Percentiles rank a stretch among this genome's conserved stretches.
Evolutionary conservation across 1,140 invertebrate species (phyloP).

Genomic region (Condylostylus longicornis): DNA sequence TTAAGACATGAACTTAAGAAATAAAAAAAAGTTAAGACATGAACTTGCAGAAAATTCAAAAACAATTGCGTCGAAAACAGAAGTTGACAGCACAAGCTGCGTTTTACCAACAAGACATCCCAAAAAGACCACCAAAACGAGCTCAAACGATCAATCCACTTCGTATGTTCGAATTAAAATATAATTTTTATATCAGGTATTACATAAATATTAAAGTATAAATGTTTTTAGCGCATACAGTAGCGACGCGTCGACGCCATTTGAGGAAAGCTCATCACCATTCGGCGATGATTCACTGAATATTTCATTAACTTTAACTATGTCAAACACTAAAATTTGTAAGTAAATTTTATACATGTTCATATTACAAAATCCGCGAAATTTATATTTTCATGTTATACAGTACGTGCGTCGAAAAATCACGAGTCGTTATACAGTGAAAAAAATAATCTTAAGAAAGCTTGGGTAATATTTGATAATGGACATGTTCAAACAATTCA

Average conservation of each 20-base stretch:
- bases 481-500: constrained; percentile 10
- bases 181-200: neutral
- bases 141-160: neutral
- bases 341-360: neutral
- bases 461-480: constrained; percentile 20
- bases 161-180: constrained; percentile 4
- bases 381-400: neutral
- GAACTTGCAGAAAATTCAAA: constrained; percentile 7
- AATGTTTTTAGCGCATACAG: too few relatives aligned
- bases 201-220: neutral
- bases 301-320: constrained; percentile 29
- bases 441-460: constrained; percentile 25
- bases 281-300: constrained; percentile 23
- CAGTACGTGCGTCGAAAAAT: constrained; percentile 4
- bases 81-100: constrained; percentile 20
- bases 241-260: constrained; percentile 10
- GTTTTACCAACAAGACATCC: constrained; percentile 21
- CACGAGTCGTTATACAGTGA: constrained; percentile 16
- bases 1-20: constrained; percentile 5
- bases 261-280: constrained; percentile 15
- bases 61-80: constrained; percentile 3
- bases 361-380: neutral
- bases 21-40: constrained; percentile 13
- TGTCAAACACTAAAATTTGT: constrained; percentile 11
- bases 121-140: neutral